phyloP scores from a whole-genome alignment of 1,140 invertebrate genomes.

The Dolichoris vasculosae region DNA sequence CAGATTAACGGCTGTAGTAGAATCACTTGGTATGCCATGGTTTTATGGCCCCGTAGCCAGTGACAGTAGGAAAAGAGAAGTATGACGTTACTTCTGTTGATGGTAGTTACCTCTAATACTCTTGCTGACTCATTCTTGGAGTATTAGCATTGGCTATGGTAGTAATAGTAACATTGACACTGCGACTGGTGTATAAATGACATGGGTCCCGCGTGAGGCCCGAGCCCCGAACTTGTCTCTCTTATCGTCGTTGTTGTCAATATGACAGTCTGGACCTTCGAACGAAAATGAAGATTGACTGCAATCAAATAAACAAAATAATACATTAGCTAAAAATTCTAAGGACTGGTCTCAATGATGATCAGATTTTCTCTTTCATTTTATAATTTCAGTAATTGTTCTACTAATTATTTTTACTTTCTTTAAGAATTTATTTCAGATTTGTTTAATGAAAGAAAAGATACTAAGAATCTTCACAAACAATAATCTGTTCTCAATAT shows the following conservation, averaged over 20 bases:
- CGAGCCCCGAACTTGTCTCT: not conserved
- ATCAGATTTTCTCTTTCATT: too few species aligned
- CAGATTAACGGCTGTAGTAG: not conserved
- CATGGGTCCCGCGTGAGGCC: not conserved
- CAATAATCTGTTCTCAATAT: too few species aligned
- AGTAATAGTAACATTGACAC: not conserved
- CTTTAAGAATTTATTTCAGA: too few species aligned
- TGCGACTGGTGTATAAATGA: not conserved
- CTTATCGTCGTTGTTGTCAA: not conserved
- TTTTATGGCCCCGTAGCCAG: not conserved
- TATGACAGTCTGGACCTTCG: not conserved
- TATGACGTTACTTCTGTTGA: not conserved
- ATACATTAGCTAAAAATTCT: too few species aligned
- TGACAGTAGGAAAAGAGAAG: not conserved
- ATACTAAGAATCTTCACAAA: too few species aligned
- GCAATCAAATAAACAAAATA: not conserved
- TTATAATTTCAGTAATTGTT: too few species aligned
- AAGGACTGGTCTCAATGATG: too few species aligned
- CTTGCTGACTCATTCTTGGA: not conserved
- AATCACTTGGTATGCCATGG: not conserved
- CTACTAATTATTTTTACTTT: too few species aligned
- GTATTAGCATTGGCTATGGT: not conserved
- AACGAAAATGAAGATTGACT: not conserved
- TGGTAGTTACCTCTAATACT: not conserved
- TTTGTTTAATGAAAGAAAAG: too few species aligned